These are phyloP conservation scores for Xiphophorus hellerii DNA, from an alignment of 2,113 vertebrate species.

Conservation along the genomic window DNA sequence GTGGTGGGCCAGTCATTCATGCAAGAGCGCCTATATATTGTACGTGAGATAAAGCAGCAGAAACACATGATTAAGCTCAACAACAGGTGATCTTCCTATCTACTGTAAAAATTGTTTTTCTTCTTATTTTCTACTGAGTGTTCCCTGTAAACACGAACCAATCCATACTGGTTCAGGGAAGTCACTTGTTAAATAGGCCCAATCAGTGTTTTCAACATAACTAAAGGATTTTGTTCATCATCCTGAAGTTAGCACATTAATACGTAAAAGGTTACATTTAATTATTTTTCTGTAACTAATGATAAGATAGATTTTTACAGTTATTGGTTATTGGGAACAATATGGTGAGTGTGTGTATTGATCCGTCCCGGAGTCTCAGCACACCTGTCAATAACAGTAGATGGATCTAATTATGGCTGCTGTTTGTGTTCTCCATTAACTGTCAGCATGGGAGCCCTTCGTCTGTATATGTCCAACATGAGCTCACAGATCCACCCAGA, in stretches of 20 bases:
- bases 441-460: conserved; percentile 76
- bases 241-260: background rate
- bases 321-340: conserved; percentile 76
- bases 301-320: conserved; percentile 61
- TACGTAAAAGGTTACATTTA: conserved; percentile 57
- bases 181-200: background rate
- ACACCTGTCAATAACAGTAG: conserved; percentile 72
- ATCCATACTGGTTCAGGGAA: conserved; percentile 6
- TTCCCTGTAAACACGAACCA: conserved; percentile 6
- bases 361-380: conserved; percentile 60
- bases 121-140: background rate
- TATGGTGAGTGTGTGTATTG: conserved; percentile 73
- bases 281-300: conserved; percentile 76
- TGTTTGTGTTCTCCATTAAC: conserved; percentile 71
- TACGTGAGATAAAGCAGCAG: conserved; percentile 34
- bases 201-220: background rate
- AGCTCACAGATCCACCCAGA: conserved; percentile 21
- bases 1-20: conserved; percentile 56
- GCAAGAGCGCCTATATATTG: conserved; percentile 39
- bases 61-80: conserved; percentile 45
- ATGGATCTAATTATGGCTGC: conserved; percentile 79
- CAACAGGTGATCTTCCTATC: conserved; percentile 5
- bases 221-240: background rate
- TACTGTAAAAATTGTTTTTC: background rate
- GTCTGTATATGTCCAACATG: conserved; percentile 32